Evolutionary conservation across 2,113 vertebrate species (phyloP).

Genomic region (Aspidoscelis tigris): DNA sequence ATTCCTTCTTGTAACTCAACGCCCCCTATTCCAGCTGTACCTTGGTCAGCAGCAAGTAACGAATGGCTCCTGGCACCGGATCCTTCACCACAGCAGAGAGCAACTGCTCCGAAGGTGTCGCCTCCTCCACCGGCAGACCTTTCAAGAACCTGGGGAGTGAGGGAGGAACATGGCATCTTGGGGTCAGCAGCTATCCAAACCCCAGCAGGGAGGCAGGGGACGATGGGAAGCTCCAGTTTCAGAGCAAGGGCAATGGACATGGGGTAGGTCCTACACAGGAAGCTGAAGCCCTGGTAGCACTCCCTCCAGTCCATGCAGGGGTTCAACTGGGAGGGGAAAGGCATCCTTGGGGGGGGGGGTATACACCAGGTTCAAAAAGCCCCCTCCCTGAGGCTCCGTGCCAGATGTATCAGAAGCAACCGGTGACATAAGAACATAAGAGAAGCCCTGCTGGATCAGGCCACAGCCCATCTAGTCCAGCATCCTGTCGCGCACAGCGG

Average conservation of each 20-base stretch:
- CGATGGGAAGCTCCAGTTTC: background rate
- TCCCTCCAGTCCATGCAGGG: too few relatives aligned
- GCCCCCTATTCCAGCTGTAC: slow-evolving; percentile 49
- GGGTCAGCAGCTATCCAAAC: background rate
- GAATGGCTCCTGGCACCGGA: slow-evolving; percentile 77
- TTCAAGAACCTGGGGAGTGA: slow-evolving; percentile 81
- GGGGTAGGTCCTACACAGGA: too few relatives aligned
- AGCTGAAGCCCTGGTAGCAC: too few relatives aligned
- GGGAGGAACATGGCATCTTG: background rate
- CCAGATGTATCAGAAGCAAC: background rate
- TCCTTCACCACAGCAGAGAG: slow-evolving; percentile 71
- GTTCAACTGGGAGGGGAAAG: background rate
- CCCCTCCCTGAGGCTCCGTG: background rate
- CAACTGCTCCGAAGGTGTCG: slow-evolving; percentile 75
- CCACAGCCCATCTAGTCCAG: too few relatives aligned
- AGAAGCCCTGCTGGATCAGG: too few relatives aligned
- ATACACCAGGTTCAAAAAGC: too few relatives aligned
- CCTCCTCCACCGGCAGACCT: slow-evolving; percentile 77
- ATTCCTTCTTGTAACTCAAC: too few relatives aligned
- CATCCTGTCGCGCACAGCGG: too few relatives aligned
- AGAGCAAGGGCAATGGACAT: background rate
- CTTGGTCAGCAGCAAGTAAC: slow-evolving; percentile 90
- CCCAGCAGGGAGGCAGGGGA: background rate
- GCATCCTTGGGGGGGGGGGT: too few relatives aligned
- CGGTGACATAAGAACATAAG: too few relatives aligned